A percentile compares a stretch with the other conserved stretches of the same genome.
Evolutionary conservation across 2,888 invertebrate genomes (phyloP).

Genomic region (Priapulus caudatus): DNA sequence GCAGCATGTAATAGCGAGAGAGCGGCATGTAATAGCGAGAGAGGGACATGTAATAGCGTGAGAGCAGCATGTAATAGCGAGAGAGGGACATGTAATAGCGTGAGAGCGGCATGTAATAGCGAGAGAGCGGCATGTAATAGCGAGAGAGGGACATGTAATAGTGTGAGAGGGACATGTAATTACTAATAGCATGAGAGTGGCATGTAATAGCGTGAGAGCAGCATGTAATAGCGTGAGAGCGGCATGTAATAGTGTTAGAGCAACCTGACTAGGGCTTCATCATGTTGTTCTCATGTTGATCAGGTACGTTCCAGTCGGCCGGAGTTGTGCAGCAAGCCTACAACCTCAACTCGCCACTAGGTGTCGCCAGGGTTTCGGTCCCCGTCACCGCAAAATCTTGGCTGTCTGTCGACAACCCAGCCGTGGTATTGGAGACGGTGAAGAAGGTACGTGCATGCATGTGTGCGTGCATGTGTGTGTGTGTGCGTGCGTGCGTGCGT

Average conservation of each 20-base stretch:
- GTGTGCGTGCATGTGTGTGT: slow-evolving; percentile 39
- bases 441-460: slow-evolving; percentile 35
- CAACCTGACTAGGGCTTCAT: no score
- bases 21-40: neutral
- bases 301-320: slow-evolving; percentile 38
- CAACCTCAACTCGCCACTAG: slow-evolving; percentile 36
- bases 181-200: neutral
- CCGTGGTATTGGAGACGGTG: slow-evolving; percentile 37
- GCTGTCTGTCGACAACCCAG: slow-evolving; percentile 29
- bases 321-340: slow-evolving; percentile 39
- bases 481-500: no score
- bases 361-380: neutral
- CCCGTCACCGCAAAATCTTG: slow-evolving; percentile 14
- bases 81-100: neutral
- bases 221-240: neutral
- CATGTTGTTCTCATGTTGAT: slow-evolving; percentile 13
- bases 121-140: neutral
- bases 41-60: neutral
- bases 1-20: no score
- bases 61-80: no score
- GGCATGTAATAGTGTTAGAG: no score
- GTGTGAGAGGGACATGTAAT: no score
- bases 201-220: neutral
- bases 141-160: neutral
- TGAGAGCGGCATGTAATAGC: neutral